Percentiles rank a stretch among this genome's conserved stretches.
These are phyloP conservation scores for Leguminivora glycinivorella DNA, from an alignment of 1,140 invertebrate species.

Conservation along the genomic window DNA sequence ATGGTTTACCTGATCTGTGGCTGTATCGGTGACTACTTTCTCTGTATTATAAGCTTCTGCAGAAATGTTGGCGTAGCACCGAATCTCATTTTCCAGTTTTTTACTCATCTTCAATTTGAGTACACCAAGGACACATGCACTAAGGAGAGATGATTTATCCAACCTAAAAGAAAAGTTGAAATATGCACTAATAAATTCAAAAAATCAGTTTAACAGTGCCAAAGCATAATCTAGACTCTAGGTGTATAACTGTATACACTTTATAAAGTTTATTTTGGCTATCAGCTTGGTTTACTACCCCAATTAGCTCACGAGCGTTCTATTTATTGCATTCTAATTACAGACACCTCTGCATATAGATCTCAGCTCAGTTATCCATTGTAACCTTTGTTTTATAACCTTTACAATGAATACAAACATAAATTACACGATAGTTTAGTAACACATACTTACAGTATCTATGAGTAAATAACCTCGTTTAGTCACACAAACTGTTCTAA, in stretches of 20 bases:
- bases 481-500: not conserved
- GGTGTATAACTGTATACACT: not conserved
- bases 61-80: conserved; percentile 57
- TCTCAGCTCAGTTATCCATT: not conserved
- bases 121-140: not conserved
- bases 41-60: conserved; percentile 70
- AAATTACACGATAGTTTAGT: not conserved
- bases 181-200: not conserved
- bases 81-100: conserved; percentile 61
- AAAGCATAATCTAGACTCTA: not conserved
- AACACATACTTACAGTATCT: not conserved
- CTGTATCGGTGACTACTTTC: conserved; percentile 75
- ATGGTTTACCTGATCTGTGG: conserved; percentile 79
- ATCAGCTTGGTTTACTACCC: not conserved
- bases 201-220: not conserved
- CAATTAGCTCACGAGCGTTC: not conserved
- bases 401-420: not conserved
- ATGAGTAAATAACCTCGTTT: not conserved
- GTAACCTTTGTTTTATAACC: conserved; percentile 10
- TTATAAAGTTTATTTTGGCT: not conserved
- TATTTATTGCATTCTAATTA: conserved; percentile 1
- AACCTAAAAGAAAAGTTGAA: not conserved
- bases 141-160: not conserved
- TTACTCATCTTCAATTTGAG: not conserved
- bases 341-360: not conserved